Percentiles rank a stretch among this genome's conserved stretches.
phyloP scores from a whole-genome alignment of 2,113 vertebrate species.

The Sardina pilchardus region DNA sequence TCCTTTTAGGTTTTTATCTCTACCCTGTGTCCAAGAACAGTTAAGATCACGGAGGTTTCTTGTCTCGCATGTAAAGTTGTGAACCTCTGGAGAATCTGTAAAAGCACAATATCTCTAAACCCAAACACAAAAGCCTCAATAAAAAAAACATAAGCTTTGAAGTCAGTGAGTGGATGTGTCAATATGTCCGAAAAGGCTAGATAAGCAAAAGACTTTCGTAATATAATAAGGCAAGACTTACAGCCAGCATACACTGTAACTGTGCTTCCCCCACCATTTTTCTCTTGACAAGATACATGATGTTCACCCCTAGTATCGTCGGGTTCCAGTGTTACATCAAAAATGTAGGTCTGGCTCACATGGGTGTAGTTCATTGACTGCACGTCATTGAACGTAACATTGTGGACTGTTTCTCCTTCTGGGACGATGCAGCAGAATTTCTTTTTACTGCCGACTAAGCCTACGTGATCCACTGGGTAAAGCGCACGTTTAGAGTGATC shows the following conservation, averaged over 20 bases:
- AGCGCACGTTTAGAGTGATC: slow-evolving; percentile 44
- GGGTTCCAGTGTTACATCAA: accelerated
- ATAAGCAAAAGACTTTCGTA: neutral
- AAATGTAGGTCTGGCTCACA: slow-evolving; percentile 33
- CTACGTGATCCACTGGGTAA: slow-evolving; percentile 50
- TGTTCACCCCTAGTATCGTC: accelerated
- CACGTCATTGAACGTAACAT: neutral
- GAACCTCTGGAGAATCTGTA: slow-evolving; percentile 60
- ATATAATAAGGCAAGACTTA: slow-evolving; percentile 28
- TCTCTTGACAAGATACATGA: neutral
- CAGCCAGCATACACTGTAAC: slow-evolving; percentile 30
- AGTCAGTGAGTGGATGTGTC: neutral
- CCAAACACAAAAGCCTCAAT: too few relatives aligned
- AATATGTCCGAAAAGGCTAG: neutral
- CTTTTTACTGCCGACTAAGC: slow-evolving; percentile 45
- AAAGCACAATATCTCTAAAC: neutral
- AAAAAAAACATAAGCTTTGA: too few relatives aligned
- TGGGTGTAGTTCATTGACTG: neutral
- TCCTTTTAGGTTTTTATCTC: accelerated
- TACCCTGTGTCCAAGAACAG: slow-evolving; percentile 58
- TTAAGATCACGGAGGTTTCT: slow-evolving; percentile 53
- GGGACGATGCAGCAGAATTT: slow-evolving; percentile 65
- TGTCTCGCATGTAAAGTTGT: slow-evolving; percentile 64
- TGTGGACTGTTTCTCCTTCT: neutral
- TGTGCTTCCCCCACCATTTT: accelerated